phyloP scores from a whole-genome alignment of 2,797 vertebrate species.

The Leptodactylus fallax region DNA sequence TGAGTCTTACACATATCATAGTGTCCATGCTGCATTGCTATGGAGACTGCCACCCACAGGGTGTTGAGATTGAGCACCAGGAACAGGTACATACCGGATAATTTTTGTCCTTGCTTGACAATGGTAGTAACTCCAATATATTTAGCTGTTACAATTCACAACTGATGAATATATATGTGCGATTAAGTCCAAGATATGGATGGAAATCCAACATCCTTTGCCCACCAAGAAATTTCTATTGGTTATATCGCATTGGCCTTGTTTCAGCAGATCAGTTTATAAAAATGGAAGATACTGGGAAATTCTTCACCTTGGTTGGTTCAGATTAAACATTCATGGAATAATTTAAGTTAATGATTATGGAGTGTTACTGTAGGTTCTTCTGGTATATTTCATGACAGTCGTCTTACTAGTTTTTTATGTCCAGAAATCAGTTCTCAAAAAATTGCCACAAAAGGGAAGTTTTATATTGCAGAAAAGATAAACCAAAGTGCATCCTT shows the following conservation, averaged over 20 bases:
- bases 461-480: constrained; percentile 67
- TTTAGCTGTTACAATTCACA: constrained; percentile 57
- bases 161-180: constrained; percentile 60
- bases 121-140: constrained; percentile 21
- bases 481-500: constrained; percentile 73
- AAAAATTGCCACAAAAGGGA: constrained; percentile 51
- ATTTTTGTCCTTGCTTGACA: constrained; percentile 53
- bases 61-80: constrained; percentile 88
- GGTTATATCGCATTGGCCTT: background rate
- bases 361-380: background rate
- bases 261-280: background rate
- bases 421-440: constrained; percentile 25
- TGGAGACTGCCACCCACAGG: constrained; percentile 87
- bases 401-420: background rate
- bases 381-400: background rate
- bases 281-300: constrained; percentile 4
- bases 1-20: constrained; percentile 97
- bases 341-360: background rate
- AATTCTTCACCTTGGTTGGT: constrained; percentile 4
- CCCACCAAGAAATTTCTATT: background rate
- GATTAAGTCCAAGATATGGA: constrained; percentile 73
- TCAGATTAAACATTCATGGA: background rate
- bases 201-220: constrained; percentile 78
- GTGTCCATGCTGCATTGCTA: constrained; percentile 91
- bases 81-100: constrained; percentile 89